Evolutionary conservation across 2,797 vertebrate species (phyloP).

Genomic region (Stomatorhinus walkeri): DNA sequence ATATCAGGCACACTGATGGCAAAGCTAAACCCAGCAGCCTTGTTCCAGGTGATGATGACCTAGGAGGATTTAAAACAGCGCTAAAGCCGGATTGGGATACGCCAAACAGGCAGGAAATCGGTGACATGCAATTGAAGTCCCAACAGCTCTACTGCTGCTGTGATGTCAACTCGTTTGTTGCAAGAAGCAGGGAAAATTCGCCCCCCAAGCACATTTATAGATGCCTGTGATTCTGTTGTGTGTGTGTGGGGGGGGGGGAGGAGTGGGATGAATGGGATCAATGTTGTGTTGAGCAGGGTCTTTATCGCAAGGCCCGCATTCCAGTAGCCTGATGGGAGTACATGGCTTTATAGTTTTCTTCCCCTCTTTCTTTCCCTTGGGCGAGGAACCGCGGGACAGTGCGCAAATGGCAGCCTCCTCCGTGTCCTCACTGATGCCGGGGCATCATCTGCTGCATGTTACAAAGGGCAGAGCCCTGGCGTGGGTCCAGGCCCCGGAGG

Average conservation of each 20-base stretch:
- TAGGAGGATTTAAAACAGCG: not conserved
- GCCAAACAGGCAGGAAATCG: not conserved
- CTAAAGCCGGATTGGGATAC: not conserved
- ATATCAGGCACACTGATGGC: not conserved
- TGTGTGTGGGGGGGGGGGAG: not conserved
- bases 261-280: no score
- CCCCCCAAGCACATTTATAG: not conserved
- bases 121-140: not conserved
- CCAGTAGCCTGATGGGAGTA: not conserved
- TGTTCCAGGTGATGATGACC: not conserved
- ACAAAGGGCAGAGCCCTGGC: not conserved
- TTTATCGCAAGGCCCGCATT: not conserved
- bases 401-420: not conserved
- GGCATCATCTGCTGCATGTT: not conserved
- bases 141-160: not conserved
- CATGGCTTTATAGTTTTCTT: not conserved
- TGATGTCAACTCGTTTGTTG: not conserved
- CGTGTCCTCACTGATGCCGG: not conserved
- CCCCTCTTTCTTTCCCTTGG: not conserved
- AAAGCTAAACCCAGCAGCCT: not conserved
- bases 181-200: not conserved
- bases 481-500: not conserved
- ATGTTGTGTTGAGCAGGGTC: not conserved
- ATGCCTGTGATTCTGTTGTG: not conserved
- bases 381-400: not conserved